Base-by-base conservation (phyloP, 2,113 vertebrate species). In the Menidia beryllina region DNA sequence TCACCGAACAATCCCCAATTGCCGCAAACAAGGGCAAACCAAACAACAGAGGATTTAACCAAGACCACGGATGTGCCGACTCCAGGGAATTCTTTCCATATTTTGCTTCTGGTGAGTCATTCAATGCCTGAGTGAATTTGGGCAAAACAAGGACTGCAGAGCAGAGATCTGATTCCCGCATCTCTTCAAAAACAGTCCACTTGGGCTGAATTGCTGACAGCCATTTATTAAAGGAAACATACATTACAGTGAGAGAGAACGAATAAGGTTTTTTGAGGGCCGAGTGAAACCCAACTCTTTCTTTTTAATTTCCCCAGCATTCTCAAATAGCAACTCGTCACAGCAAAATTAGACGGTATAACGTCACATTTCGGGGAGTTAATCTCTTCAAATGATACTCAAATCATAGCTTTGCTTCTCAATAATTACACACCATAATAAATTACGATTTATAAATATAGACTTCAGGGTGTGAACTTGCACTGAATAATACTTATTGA, bases 41-140 rank as follows among this genome's bases (percentile, higher is more conserved):
- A 23, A 86, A 91, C 87, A 91, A 91, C 83, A 85, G 86, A 74
- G 88, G 88, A 72, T 90, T 92, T 91, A 91, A 82, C 77, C 83
- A 67, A 73, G 71, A 73, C 69, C 62, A 50, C 57, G 24, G 75
- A 87, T 87, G 72, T 91, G 88, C 86, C 55, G 75, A 89, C 86
- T 86, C 61, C 41, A 27, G 76, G 83, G 86, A 88, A 91, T 93
- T 92, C 89, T 79, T 91, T 77, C 88, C 89, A 91, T 91, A 82
- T 77, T 87, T 90, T 74, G 68, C 48, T 84, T 53, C 69, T 84
- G 83, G 72, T 90, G 85, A 91, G 69, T 84, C 75, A 82, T 43
- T 58, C 8, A 43, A 87, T 71, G 90, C 81, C 62, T 91, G 89
- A 91, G 51, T 90, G 89, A 80, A 79, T 86, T 47, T 60, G 86